phyloP scores from a whole-genome alignment of 2,888 invertebrate species.

The Chloromyia formosa region DNA sequence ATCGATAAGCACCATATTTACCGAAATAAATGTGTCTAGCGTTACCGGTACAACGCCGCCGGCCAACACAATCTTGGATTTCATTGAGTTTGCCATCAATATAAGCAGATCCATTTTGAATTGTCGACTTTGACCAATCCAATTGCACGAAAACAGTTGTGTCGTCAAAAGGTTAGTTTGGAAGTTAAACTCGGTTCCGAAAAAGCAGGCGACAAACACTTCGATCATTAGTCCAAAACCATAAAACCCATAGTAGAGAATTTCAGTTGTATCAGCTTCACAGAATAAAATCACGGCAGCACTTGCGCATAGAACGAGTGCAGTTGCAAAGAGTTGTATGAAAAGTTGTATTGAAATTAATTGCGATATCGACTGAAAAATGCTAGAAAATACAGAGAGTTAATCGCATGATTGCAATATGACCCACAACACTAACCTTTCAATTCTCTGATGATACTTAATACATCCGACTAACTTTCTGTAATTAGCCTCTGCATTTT shows the following conservation, averaged over 20 bases:
- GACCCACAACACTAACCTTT: too few species aligned
- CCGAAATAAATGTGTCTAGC: conserved; percentile 67
- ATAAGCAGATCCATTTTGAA: conserved; percentile 65
- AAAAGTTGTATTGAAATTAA: too few species aligned
- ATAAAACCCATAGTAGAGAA: not conserved
- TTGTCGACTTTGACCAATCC: conserved; percentile 66
- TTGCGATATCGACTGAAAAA: too few species aligned
- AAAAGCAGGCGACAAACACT: conserved; percentile 67
- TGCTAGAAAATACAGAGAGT: too few species aligned
- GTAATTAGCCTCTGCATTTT: not conserved
- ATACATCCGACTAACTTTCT: not conserved
- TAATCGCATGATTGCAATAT: too few species aligned
- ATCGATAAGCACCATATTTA: conserved; percentile 51
- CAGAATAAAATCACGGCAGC: not conserved
- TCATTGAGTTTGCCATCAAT: conserved; percentile 67
- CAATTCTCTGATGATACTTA: not conserved
- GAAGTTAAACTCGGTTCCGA: conserved; percentile 66
- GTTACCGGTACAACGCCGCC: conserved; percentile 67
- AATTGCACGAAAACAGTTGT: conserved; percentile 67
- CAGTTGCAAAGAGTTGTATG: not conserved
- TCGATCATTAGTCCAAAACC: conserved; percentile 67
- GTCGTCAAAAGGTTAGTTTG: conserved; percentile 66
- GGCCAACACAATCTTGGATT: conserved; percentile 66
- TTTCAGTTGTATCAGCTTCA: not conserved
- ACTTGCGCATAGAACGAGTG: not conserved